Evolutionary conservation across 2,888 invertebrate species (phyloP), one percentile per base, ranked within the genome.

Genomic region (Apodemia duryi): DNA sequence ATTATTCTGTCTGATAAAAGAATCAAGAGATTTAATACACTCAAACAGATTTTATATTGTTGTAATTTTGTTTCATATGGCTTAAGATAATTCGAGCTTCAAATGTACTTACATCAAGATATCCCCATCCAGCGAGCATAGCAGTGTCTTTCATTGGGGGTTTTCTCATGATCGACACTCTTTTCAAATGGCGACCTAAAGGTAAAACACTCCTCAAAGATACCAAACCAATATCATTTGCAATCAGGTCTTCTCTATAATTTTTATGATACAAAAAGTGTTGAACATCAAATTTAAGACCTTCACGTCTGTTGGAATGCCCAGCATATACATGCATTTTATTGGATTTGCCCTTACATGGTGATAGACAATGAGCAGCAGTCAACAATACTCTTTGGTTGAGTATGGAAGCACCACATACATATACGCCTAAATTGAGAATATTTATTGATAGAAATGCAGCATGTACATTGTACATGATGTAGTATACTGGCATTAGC

Each of bases 391-490:
- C 63, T 0, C 9, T 29, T 43, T 77, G 75, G 57, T 78, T 83
- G 0, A 84, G 1, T 3, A 84, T 74, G 0, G 83, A 82, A 0
- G 74, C 68, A 0, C 81, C 81, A 43, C 82, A 84, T 0, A 71
- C 65, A 68, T 72, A 75, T 7, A 52, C 49, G 1, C 32, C 11
- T 1, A 9, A 0, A 1, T 9, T 1, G 4, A 61, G 13, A n/a
- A 9, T 28, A 3, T 43, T 5, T n/a, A 67, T 41, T 1, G 49
- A 29, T 10, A 69, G 32, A 52, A 62, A 67, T n/a, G 57, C 63
- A 11, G 63, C 66, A n/a, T 65, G 65, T n/a, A 65, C 64, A 21
- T 65, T 65, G 65, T n/a, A 65, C 64, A 21, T 65, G 65, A 6
- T 21, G 9, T 54, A 11, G 3, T n/a, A 69, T 67, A 11, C 52